Evolutionary conservation across 2,797 vertebrate species (phyloP).

Genomic region (Callimico goeldii): DNA sequence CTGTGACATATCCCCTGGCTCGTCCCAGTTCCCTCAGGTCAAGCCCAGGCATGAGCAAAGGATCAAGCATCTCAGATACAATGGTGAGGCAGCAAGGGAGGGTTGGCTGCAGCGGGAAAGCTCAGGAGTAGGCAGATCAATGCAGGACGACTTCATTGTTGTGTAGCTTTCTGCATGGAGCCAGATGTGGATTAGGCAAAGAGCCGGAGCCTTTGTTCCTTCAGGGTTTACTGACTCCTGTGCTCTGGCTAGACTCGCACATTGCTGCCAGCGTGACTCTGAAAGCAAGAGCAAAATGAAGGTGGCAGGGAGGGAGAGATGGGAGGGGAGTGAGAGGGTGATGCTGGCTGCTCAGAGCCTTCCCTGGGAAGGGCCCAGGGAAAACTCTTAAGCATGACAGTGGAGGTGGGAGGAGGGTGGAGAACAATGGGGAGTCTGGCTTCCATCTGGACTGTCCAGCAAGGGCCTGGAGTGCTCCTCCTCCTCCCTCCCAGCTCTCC

Average conservation of each 20-base stretch:
- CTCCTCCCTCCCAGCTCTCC: not conserved
- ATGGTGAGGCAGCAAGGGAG: conserved; percentile 17
- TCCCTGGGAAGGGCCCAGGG: not conserved
- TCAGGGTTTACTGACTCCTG: conserved; percentile 26
- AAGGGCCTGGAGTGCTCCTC: not conserved
- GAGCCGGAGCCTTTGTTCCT: conserved; percentile 41
- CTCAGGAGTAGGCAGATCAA: conserved; percentile 8
- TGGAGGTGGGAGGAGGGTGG: not conserved
- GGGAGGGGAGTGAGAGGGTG: not conserved
- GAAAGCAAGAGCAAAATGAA: not conserved
- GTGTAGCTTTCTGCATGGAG: not conserved
- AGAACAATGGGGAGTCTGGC: not conserved
- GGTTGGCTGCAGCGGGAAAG: not conserved
- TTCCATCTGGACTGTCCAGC: not conserved
- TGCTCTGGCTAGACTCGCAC: not conserved
- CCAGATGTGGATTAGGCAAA: conserved; percentile 20
- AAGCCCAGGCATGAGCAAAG: conserved; percentile 68
- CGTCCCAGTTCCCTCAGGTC: conserved; percentile 40
- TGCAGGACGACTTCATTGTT: conserved; percentile 13
- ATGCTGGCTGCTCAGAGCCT: rapidly evolving
- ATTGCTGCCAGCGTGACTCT: not conserved
- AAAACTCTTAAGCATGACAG: not conserved
- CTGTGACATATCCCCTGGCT: not conserved
- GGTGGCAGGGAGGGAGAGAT: not conserved
- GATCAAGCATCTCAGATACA: conserved; percentile 59